A percentile compares a stretch with the other conserved stretches of the same genome.
These are phyloP conservation scores for Osmoderma eremita DNA, from an alignment of 2,888 invertebrate genomes.

Conservation along the genomic window DNA sequence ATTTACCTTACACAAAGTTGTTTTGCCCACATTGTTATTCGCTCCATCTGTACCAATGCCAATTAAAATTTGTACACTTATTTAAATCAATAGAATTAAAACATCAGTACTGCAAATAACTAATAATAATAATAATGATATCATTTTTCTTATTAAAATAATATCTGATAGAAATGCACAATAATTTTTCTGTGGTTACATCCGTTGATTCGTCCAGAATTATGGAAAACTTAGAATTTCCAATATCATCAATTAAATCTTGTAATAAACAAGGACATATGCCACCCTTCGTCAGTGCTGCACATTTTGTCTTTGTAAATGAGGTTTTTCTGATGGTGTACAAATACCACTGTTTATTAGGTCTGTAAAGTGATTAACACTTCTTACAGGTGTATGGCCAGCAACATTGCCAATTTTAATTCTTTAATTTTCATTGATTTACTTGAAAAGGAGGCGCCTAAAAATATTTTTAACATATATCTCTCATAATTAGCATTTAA, in stretches of 20 bases:
- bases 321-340: not conserved
- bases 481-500: no score
- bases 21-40: no score
- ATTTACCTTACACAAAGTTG: no score
- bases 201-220: conserved; percentile 27
- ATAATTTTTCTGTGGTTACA: conserved; percentile 11
- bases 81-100: no score
- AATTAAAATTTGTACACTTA: no score
- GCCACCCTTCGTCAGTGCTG: conserved; percentile 12
- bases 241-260: conserved; percentile 22
- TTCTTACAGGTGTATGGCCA: conserved; percentile 12
- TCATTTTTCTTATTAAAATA: no score
- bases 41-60: no score
- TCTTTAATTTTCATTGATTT: conserved; percentile 5
- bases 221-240: not conserved
- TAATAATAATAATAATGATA: no score
- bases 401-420: conserved; percentile 9
- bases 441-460: not conserved
- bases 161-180: no score
- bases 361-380: conserved; percentile 15
- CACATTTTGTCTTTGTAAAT: conserved; percentile 23
- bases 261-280: conserved; percentile 22
- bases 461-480: not conserved
- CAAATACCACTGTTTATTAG: not conserved
- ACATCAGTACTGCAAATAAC: no score